Evolutionary conservation across 2,888 invertebrate species (phyloP), one percentile per base, ranked within the genome.

Genomic region (Cryptops parisi): DNA sequence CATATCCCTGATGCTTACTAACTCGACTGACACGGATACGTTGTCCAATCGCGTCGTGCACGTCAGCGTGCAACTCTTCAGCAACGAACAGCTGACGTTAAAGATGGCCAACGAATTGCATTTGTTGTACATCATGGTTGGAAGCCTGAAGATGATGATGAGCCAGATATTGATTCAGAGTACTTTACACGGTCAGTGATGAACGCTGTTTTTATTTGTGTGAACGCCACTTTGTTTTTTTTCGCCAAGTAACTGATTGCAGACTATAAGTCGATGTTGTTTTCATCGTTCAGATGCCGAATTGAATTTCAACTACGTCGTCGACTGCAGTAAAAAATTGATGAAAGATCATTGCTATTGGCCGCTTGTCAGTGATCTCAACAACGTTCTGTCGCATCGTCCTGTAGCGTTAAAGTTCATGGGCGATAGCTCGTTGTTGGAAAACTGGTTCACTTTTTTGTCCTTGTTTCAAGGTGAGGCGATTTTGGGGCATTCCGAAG

Each of bases 341-440:
- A 93, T 97, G 90, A 91, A 90, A 72, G 89, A 94, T 66, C 96
- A 97, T 68, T 93, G 93, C 71, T 96, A 94, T 69, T 97, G 96
- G 96, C 94, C 96, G 1, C 75, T 96, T 5, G 91, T 96, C 33
- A 93, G 91, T 0, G 96, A 97, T 72, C 79, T 97, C 61, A 94
- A 94, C 67, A 97, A 96, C 69, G 86, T 97, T 50, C 75, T 97
- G 17, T 89, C 91, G 0, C 96, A 97, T 67, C 79, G 82, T 64
- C 85, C 86, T 17, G 89, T 97, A 2, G 93, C 94, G 17, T 71
- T 88, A 60, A 79, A 84, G 65, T 94, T 97, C 67, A 77, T 96
- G 70, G 79, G 81, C 50, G 89, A 94, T 65, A 55, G 57, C 43
- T 47, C 50, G 15, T 76, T 96, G n/a, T 77, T 94, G 43, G 82